A percentile compares a stretch with the other conserved stretches of the same genome.
Evolutionary conservation across 2,113 vertebrate species (phyloP).

Genomic region (Manacus vitellinus): DNA sequence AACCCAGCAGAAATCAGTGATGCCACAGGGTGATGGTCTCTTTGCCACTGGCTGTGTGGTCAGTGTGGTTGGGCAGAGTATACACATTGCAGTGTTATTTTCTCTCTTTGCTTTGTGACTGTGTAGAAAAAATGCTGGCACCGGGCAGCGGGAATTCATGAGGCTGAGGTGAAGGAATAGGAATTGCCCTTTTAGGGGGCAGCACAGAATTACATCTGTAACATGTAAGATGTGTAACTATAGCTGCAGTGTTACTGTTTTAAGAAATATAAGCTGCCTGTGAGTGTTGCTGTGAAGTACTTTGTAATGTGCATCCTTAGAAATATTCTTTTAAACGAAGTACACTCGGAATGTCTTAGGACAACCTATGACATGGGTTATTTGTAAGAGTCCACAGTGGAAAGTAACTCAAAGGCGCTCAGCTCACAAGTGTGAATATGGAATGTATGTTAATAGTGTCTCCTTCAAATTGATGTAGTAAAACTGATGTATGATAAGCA

Average conservation of each 20-base stretch:
- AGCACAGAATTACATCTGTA: neutral
- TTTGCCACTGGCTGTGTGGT: neutral
- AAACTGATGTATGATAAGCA: neutral
- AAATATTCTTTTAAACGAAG: neutral
- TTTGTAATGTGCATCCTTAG: neutral
- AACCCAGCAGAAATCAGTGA: neutral
- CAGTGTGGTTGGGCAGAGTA: neutral
- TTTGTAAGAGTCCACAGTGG: neutral
- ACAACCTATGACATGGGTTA: neutral
- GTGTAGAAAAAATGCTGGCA: neutral
- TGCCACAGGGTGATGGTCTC: neutral
- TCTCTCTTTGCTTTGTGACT: neutral
- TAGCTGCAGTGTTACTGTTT: neutral
- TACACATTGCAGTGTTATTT: neutral
- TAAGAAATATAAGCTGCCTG: neutral
- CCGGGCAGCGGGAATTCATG: fast-evolving
- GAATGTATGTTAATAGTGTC: neutral
- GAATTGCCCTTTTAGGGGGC: neutral
- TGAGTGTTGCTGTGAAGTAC: neutral
- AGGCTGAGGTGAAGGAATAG: neutral
- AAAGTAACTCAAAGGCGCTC: neutral
- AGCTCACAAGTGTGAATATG: neutral
- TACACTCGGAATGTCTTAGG: neutral
- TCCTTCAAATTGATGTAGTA: neutral
- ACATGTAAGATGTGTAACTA: neutral